Conservation (phyloP, 1,140 invertebrate species). For the Drosophila pruinosa region DNA sequence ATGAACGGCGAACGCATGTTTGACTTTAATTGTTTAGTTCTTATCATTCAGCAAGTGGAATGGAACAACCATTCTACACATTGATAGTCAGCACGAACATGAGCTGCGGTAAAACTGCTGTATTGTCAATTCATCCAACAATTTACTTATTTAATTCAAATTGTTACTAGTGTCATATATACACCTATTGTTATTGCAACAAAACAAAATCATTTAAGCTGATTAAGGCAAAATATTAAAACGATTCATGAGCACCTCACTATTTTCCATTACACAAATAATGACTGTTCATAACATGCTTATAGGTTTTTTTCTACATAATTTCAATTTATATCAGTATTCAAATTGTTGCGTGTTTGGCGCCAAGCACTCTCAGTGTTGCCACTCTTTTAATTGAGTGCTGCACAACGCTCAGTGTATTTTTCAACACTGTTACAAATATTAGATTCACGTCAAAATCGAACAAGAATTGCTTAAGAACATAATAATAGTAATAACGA, state of each 20-base stretch:
- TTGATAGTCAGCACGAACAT: conserved; percentile 25
- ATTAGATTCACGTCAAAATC: conserved; percentile 27
- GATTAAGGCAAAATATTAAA: background rate
- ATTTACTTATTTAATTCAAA: conserved; percentile 47
- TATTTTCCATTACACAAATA: background rate
- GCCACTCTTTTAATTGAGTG: background rate
- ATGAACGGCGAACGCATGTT: background rate
- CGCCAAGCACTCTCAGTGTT: conserved; percentile 24
- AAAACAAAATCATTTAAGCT: background rate
- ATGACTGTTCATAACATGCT: too few relatives aligned
- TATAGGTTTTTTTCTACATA: background rate
- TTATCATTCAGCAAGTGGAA: conserved; percentile 14
- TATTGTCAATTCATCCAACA: conserved; percentile 47
- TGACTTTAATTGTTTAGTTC: conserved; percentile 1
- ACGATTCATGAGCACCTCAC: background rate
- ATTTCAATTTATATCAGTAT: background rate
- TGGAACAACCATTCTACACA: background rate
- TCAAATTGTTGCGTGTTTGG: conserved; percentile 19
- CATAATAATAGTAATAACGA: conserved; percentile 11
- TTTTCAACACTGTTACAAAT: conserved; percentile 15
- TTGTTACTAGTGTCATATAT: conserved; percentile 5
- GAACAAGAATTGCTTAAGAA: conserved; percentile 4
- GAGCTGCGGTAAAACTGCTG: conserved; percentile 36
- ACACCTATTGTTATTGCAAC: too few relatives aligned
- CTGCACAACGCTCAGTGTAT: background rate